A percentile compares a stretch with the other conserved stretches of the same genome.
Evolutionary conservation across 2,113 vertebrate species (phyloP).

Genomic region (Gulo gulo): DNA sequence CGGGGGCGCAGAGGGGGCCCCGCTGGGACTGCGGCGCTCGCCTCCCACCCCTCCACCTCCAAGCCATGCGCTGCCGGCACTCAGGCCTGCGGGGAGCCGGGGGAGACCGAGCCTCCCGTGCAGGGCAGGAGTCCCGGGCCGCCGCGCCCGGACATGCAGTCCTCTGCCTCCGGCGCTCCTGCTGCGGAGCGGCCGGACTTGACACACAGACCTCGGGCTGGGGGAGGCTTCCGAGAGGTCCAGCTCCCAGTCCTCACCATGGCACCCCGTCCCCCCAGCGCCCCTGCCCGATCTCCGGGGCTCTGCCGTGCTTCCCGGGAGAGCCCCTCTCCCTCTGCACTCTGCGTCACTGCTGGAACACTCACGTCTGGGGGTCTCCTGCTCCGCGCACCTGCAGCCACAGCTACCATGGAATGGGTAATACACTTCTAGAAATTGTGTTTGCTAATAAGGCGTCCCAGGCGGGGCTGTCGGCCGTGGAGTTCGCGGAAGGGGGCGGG

Average conservation of each 20-base stretch:
- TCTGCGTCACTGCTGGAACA: conserved; percentile 79
- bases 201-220: conserved; percentile 81
- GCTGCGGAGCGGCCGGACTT: conserved; percentile 77
- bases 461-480: conserved; percentile 64
- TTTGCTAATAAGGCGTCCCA: conserved; percentile 79
- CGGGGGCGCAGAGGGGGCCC: conserved; percentile 77
- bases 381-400: conserved; percentile 75
- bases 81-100: conserved; percentile 81
- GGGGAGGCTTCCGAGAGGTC: conserved; percentile 81
- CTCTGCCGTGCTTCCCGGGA: conserved; percentile 78
- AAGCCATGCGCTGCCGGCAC: conserved; percentile 83
- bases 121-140: conserved; percentile 61
- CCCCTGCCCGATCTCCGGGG: conserved; percentile 76
- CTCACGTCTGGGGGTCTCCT: conserved; percentile 68
- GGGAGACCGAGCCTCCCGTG: conserved; percentile 79
- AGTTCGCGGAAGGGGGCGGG: conserved; percentile 53
- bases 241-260: conserved; percentile 81
- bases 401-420: conserved; percentile 81
- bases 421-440: conserved; percentile 74
- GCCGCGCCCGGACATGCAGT: conserved; percentile 78
- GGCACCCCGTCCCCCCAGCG: conserved; percentile 71
- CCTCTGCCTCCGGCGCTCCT: conserved; percentile 76
- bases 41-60: conserved; percentile 79
- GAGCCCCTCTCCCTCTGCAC: conserved; percentile 79
- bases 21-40: conserved; percentile 80